Base-by-base conservation (phyloP, 2,888 invertebrate genomes). In the Eremobia ochroleuca region DNA sequence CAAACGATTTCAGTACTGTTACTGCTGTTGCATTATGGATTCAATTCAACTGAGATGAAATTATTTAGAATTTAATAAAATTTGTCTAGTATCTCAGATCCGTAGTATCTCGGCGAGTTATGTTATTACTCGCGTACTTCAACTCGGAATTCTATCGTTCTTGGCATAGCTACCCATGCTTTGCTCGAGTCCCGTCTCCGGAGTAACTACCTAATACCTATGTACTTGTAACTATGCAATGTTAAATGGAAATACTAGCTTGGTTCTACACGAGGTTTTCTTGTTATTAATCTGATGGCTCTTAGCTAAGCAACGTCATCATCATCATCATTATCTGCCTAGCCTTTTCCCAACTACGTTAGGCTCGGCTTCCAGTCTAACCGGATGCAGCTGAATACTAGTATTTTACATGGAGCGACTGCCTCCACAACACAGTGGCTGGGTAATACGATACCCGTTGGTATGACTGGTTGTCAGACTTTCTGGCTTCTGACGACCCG, bases 21-120 rank as follows among this genome's bases (percentile, higher is more conserved):
- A 73, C 66, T 25, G 31, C 69, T 70, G 37, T 74, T 85, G 81
- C 77, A 87, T 85, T 71, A 87, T 81, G 85, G 64, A 85, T 84
- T 86, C 80, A 83, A 76, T 80, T 76, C 46, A 52, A 73, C 61
- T 73, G 71, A 73, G 64, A 81, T 80, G 43, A 84, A 81, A 52
- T 72, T 82, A 85, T 85, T 72, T 75, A n/a, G 78, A 85, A 74
- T 83, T 86, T 86, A 73, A 83, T 86, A 86, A 59, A 46, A 37
- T 78, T 70, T 62, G 65, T 82, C 62, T 67, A n/a, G 31, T 66
- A 66, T 40, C 58, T 61, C 61, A 49, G 58, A 73, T 58, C 31
- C 40, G 28, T 59, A 55, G 79, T 61, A 79, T 78, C 43, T 52
- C 52, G 28, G 59, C 31, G 58, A 85, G 82, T 73, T 73, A 83